Evolutionary conservation across 2,888 invertebrate genomes (phyloP).

Genomic region (Melanophora roralis): DNA sequence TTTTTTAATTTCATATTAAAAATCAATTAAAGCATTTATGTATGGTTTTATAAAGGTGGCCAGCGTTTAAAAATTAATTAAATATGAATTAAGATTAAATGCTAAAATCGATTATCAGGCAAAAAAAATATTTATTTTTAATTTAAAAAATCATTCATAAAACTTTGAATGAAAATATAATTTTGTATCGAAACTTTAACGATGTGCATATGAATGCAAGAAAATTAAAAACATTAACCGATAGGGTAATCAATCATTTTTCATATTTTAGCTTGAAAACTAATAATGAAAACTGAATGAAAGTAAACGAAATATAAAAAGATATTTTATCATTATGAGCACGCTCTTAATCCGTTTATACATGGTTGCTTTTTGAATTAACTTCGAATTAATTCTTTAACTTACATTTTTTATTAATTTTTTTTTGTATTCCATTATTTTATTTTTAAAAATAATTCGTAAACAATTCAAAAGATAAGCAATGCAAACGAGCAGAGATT

Average conservation of each 20-base stretch:
- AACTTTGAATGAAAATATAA: not conserved
- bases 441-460: not conserved
- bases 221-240: constrained; percentile 52
- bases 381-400: no score
- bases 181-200: constrained; percentile 1
- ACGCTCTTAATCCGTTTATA: constrained; percentile 54
- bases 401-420: no score
- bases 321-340: constrained; percentile 62
- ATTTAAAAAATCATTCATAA: constrained; percentile 20
- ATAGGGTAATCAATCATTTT: constrained; percentile 64
- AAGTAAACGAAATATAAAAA: not conserved
- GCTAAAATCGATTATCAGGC: constrained; percentile 32
- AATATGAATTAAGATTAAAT: constrained; percentile 17
- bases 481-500: constrained; percentile 3
- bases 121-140: not conserved
- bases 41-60: not conserved
- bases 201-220: constrained; percentile 1
- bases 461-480: constrained; percentile 29
- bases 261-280: not conserved
- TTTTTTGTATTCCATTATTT: no score
- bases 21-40: constrained; percentile 24
- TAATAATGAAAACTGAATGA: not conserved
- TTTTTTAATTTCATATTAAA: constrained; percentile 12
- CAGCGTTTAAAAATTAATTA: not conserved
- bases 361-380: constrained; percentile 28